Evolutionary conservation across 2,113 vertebrate genomes (phyloP), one percentile per base, ranked within the genome.

Genomic region (Tamias sibiricus): DNA sequence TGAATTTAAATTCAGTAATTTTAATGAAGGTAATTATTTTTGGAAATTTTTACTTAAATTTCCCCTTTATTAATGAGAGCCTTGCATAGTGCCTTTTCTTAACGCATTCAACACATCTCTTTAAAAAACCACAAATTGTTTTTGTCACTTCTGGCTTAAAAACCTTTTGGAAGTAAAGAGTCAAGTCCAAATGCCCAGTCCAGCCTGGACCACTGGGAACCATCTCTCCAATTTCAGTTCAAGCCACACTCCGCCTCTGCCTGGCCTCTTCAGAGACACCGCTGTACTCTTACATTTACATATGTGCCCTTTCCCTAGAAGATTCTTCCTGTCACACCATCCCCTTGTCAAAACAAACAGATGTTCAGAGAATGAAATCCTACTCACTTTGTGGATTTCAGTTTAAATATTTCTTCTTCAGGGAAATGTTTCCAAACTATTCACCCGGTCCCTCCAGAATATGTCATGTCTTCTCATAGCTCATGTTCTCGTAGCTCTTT

Each of bases 1-100:
- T 77, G 37, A 83, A 69, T 47, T 49, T 75, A 66, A 62, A 79
- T 59, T 80, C 64, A 92, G 79, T 74, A 88, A 68, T 52, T 91
- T 80, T 79, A 62, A 68, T 69, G 30, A 86, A 86, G 47, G n/a
- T n/a, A 54, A 75, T 87, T 96, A 93, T 66, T 72, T 90, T 54
- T 42, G 59, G 49, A 62, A 76, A 52, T 69, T 22, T 80, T 84
- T 71, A 82, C 75, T 87, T 88, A 47, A 28, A 57, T 47, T 79
- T 72, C 75, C 14, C 26, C 57, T 91, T 92, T 37, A 54, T 66
- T 54, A 85, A 49, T 85, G 52, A 57, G 64, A 85, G 66, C 80
- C 35, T 59, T 85, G 52, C 66, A 37, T 82, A 17, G n/a, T 35
- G 9, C 9, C 86, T 82, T 69, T 35, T 86, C 59, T 75, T 62